These are phyloP conservation scores for Zeuzera pyrina DNA, from an alignment of 2,888 invertebrate genomes.

Conservation along the genomic window DNA sequence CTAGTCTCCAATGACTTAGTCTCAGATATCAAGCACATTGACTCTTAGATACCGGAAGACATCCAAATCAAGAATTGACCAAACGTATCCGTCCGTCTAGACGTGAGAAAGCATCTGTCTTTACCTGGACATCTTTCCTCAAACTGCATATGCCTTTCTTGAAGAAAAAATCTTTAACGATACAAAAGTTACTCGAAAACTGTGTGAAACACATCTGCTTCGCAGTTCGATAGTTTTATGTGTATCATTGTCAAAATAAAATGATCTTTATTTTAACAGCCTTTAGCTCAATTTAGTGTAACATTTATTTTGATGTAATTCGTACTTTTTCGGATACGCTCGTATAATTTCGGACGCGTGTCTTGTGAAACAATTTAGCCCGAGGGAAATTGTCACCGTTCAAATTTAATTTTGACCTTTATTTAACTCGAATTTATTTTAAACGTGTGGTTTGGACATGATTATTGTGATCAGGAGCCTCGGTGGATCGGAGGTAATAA, in stretches of 20 bases:
- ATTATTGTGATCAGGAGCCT: conserved; percentile 33
- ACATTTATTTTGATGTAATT: conserved; percentile 15
- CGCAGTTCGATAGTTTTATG: conserved; percentile 8
- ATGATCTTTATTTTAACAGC: not conserved
- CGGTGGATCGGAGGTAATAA: conserved; percentile 32
- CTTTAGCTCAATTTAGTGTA: not conserved
- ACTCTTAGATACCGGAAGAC: conserved; percentile 6
- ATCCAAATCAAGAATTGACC: not conserved
- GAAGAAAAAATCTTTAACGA: conserved; percentile 54
- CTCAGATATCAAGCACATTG: too few species aligned
- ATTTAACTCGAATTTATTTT: conserved; percentile 24
- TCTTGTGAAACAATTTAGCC: conserved; percentile 27
- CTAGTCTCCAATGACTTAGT: too few species aligned
- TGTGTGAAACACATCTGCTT: conserved; percentile 65
- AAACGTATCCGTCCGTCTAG: conserved; percentile 1
- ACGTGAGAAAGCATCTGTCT: conserved; percentile 42
- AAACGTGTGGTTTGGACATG: conserved; percentile 29
- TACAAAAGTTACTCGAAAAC: conserved; percentile 57
- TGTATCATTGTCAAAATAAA: not conserved
- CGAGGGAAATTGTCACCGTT: conserved; percentile 28
- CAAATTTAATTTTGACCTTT: conserved; percentile 27
- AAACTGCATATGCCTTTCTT: conserved; percentile 53
- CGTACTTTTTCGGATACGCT: conserved; percentile 34
- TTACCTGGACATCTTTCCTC: conserved; percentile 48
- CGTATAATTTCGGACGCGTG: conserved; percentile 48